Percentiles rank a stretch among this genome's conserved stretches.
Evolutionary conservation across 2,797 vertebrate species (phyloP).

Genomic region (Gobionotothen gibberifrons): DNA sequence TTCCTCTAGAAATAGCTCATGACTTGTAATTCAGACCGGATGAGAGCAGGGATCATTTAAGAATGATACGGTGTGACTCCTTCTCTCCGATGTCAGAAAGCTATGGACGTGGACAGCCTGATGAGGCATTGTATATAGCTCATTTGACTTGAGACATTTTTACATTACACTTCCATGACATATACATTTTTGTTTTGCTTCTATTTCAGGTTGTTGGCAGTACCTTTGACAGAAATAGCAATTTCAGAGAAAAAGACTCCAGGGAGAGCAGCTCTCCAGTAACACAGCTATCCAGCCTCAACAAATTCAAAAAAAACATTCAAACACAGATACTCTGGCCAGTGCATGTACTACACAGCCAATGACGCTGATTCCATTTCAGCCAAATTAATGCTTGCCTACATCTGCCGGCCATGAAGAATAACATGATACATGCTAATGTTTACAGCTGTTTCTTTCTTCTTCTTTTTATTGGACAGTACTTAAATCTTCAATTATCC

Average conservation of each 20-base stretch:
- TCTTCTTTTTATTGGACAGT: neutral
- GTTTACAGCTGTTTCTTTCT: neutral
- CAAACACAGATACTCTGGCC: neutral
- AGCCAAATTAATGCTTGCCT: neutral
- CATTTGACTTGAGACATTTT: neutral
- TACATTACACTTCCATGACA: neutral
- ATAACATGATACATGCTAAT: neutral
- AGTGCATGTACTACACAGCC: neutral
- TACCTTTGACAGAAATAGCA: neutral
- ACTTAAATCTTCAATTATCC: neutral
- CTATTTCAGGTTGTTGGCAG: neutral
- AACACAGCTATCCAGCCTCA: neutral
- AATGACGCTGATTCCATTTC: neutral
- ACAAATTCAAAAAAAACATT: constrained; percentile 1
- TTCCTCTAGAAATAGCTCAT: constrained; percentile 74
- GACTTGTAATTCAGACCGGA: constrained; percentile 73
- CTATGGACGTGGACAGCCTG: neutral
- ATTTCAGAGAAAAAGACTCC: neutral
- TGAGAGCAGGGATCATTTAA: constrained; percentile 50
- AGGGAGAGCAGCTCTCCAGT: neutral
- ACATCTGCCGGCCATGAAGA: neutral
- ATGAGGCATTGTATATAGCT: neutral
- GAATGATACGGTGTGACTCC: constrained; percentile 37
- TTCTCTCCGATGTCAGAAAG: constrained; percentile 14
- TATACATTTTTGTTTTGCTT: neutral